Conservation (phyloP, 1,140 invertebrate genomes). For the Neodiprion pinetum region DNA sequence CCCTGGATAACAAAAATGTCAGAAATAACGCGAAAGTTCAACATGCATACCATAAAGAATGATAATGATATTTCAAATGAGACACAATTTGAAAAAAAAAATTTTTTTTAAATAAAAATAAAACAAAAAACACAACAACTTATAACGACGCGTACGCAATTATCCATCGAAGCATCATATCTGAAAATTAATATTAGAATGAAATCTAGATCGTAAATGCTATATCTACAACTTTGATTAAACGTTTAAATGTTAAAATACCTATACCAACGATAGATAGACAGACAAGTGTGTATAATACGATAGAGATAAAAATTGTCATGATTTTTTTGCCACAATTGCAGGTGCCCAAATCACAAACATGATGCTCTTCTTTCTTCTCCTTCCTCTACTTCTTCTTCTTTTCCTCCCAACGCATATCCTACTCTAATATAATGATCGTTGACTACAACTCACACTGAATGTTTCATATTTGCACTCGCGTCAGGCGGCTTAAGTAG, state of each 20-base stretch:
- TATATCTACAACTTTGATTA: constrained; percentile 48
- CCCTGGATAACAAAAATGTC: too few relatives aligned
- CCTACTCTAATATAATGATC: too few relatives aligned
- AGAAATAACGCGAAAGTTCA: too few relatives aligned
- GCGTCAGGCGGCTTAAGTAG: too few relatives aligned
- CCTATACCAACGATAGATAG: constrained; percentile 29
- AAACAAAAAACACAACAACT: too few relatives aligned
- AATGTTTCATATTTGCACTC: not conserved
- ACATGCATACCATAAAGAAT: too few relatives aligned
- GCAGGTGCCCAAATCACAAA: constrained; percentile 29
- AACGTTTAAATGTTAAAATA: constrained; percentile 27
- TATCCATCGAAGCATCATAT: too few relatives aligned
- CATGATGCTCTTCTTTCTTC: not conserved
- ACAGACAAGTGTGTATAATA: constrained; percentile 21
- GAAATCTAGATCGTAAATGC: constrained; percentile 30
- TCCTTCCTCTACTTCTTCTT: not conserved
- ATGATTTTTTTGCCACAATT: constrained; percentile 38
- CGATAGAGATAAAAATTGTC: constrained; percentile 34
- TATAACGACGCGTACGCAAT: too few relatives aligned
- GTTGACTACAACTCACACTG: constrained; percentile 2
- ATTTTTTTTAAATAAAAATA: too few relatives aligned
- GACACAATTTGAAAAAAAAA: too few relatives aligned
- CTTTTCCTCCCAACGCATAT: not conserved
- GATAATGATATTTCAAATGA: too few relatives aligned
- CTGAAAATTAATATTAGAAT: too few relatives aligned